phyloP scores from a whole-genome alignment of 2,113 vertebrate genomes.

The Thermophis baileyi region DNA sequence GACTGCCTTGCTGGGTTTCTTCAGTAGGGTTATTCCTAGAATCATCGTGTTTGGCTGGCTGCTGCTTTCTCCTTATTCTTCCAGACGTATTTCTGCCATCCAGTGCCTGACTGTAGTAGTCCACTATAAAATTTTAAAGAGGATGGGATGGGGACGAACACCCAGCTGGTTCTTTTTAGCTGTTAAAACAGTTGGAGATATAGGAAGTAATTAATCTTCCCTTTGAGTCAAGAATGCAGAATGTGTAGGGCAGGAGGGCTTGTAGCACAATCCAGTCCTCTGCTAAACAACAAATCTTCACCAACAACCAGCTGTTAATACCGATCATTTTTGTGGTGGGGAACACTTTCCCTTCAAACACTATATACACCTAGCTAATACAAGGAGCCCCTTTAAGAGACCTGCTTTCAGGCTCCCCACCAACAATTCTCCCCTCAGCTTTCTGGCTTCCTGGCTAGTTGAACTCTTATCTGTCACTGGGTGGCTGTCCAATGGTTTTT shows the following conservation, averaged over 20 bases:
- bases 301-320: constrained; percentile 54
- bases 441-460: constrained; percentile 75
- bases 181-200: constrained; percentile 41
- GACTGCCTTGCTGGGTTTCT: constrained; percentile 48
- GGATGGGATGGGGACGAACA: constrained; percentile 48
- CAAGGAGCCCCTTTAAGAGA: constrained; percentile 49
- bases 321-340: constrained; percentile 45
- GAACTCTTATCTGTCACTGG: constrained; percentile 71
- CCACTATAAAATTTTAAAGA: constrained; percentile 28
- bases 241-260: constrained; percentile 44
- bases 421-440: constrained; percentile 67
- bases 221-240: not conserved
- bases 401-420: constrained; percentile 57
- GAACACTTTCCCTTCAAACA: constrained; percentile 45
- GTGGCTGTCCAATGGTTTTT: constrained; percentile 79
- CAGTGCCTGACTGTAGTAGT: constrained; percentile 38
- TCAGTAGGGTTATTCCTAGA: constrained; percentile 42
- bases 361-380: constrained; percentile 55
- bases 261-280: constrained; percentile 51
- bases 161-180: constrained; percentile 47
- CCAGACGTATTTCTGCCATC: constrained; percentile 24
- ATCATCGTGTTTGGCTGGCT: constrained; percentile 45
- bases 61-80: constrained; percentile 19
- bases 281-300: constrained; percentile 58
- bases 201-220: constrained; percentile 33